A percentile compares a stretch with the other conserved stretches of the same genome.
phyloP scores from a whole-genome alignment of 1,140 invertebrate species.

The Aphelenchoides fujianensis region DNA sequence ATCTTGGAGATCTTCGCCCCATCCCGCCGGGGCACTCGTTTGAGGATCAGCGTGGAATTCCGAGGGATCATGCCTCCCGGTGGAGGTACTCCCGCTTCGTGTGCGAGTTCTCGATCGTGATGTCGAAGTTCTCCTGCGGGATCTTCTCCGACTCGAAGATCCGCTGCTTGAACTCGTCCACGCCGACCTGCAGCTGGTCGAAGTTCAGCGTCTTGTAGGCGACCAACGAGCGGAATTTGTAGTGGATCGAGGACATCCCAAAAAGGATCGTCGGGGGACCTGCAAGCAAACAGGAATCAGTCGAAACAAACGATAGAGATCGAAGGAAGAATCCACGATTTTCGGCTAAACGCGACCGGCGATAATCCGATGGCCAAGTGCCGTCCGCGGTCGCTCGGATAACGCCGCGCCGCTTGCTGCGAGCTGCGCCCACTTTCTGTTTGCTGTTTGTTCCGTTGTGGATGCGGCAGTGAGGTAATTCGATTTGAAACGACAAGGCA shows the following conservation, averaged over 20 bases:
- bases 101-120: conserved; percentile 93
- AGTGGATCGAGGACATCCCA: conserved; percentile 86
- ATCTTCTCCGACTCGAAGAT: conserved; percentile 91
- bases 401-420: no score
- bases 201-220: conserved; percentile 93
- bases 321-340: no score
- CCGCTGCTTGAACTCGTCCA: conserved; percentile 85
- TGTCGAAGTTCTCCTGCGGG: conserved; percentile 82
- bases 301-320: no score
- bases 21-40: conserved; percentile 76
- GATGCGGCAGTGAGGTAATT: no score
- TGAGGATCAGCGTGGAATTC: conserved; percentile 92
- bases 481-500: no score
- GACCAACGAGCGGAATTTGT: conserved; percentile 92
- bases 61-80: conserved; percentile 86
- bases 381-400: no score
- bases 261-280: no score
- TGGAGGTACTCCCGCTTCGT: conserved; percentile 73
- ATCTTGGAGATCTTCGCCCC: conserved; percentile 63
- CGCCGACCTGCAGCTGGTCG: conserved; percentile 90
- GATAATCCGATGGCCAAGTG: no score
- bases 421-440: no score
- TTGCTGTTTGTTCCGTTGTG: no score
- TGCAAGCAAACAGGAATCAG: no score
- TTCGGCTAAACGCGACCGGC: no score